Conservation (phyloP, 1,140 invertebrate genomes). For the Drosophila miranda region DNA sequence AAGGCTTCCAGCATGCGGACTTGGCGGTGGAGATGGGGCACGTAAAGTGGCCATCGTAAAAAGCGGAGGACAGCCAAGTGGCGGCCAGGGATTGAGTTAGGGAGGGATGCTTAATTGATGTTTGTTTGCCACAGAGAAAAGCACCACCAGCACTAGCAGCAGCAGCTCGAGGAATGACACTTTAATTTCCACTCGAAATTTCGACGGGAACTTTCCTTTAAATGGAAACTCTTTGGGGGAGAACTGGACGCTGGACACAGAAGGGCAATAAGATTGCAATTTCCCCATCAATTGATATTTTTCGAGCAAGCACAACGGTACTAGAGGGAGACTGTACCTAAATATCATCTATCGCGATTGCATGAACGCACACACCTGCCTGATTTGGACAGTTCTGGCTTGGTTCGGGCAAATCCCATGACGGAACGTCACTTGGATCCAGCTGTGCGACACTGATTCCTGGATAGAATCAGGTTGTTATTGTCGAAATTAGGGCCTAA, state of each 20-base stretch:
- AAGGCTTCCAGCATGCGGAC: not conserved
- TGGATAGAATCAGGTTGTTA: slow-evolving; percentile 33
- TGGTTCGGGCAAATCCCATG: slow-evolving; percentile 34
- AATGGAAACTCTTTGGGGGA: no score
- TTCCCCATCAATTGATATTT: no score
- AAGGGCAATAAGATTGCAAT: no score
- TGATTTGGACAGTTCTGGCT: not conserved
- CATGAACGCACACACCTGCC: not conserved
- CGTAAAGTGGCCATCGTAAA: slow-evolving; percentile 51
- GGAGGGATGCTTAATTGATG: slow-evolving; percentile 26
- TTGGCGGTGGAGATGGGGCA: slow-evolving; percentile 14
- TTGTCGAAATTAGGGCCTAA: slow-evolving; percentile 43
- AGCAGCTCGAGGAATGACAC: not conserved
- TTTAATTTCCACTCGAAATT: slow-evolving; percentile 1
- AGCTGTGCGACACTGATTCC: slow-evolving; percentile 13
- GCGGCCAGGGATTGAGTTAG: not conserved
- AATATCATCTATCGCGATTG: no score
- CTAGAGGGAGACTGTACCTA: no score
- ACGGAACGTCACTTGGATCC: slow-evolving; percentile 22
- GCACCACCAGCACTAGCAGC: no score
- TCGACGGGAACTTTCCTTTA: not conserved
- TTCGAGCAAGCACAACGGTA: no score
- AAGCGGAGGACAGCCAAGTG: slow-evolving; percentile 3
- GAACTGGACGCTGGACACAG: no score
- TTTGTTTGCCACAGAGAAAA: no score